These are phyloP conservation scores for Aleiodes leptofemur DNA, from an alignment of 2,888 invertebrate genomes.

Conservation along the genomic window DNA sequence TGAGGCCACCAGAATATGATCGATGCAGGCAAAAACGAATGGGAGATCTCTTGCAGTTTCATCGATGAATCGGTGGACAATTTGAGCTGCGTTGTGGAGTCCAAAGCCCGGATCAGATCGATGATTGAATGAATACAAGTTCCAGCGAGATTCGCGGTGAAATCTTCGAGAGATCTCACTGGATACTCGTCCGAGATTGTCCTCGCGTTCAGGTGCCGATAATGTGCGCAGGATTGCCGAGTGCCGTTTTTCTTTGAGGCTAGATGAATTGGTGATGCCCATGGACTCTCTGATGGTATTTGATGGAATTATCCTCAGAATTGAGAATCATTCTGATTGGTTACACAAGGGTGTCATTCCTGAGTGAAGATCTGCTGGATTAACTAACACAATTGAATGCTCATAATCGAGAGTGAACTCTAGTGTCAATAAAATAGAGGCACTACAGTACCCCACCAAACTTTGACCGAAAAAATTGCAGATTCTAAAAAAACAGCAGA, in stretches of 20 bases:
- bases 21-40: too few relatives aligned
- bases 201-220: not conserved
- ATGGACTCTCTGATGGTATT: not conserved
- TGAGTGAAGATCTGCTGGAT: too few relatives aligned
- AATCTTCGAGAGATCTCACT: not conserved
- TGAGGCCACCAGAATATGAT: too few relatives aligned
- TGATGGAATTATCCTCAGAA: too few relatives aligned
- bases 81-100: slow-evolving; percentile 64
- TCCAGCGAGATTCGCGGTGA: not conserved
- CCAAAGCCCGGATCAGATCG: slow-evolving; percentile 59
- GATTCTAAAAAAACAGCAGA: too few relatives aligned
- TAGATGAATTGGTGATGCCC: not conserved
- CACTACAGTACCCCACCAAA: too few relatives aligned
- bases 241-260: not conserved
- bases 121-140: not conserved
- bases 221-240: not conserved
- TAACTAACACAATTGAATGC: too few relatives aligned
- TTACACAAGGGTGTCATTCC: too few relatives aligned
- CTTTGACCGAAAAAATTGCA: too few relatives aligned
- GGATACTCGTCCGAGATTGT: not conserved
- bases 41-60: not conserved
- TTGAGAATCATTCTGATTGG: too few relatives aligned
- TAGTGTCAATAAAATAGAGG: too few relatives aligned
- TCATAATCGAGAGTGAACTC: too few relatives aligned
- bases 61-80: not conserved